Percentiles rank a stretch among this genome's conserved stretches.
Evolutionary conservation across 2,888 invertebrate species (phyloP).

Genomic region (Ligdia adustata): DNA sequence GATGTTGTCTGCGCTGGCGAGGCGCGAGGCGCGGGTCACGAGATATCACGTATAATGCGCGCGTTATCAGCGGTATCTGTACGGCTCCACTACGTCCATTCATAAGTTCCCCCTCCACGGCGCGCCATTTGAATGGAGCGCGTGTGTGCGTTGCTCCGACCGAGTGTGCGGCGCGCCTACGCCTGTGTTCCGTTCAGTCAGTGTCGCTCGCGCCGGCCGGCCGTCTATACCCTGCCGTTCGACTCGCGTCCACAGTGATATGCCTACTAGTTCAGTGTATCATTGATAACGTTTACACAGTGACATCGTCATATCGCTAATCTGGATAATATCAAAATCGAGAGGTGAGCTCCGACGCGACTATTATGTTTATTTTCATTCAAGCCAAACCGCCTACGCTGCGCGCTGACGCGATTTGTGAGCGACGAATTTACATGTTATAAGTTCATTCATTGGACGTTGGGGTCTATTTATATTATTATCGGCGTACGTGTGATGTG

Average conservation of each 20-base stretch:
- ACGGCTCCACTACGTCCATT: constrained; percentile 81
- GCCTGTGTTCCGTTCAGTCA: constrained; percentile 37
- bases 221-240: constrained; percentile 48
- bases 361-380: constrained; percentile 77
- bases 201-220: constrained; percentile 66
- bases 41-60: constrained; percentile 63
- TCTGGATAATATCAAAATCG: constrained; percentile 80
- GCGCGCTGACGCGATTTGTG: constrained; percentile 78
- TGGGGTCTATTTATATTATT: constrained; percentile 75
- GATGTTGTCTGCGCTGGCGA: constrained; percentile 41
- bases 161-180: constrained; percentile 59
- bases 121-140: constrained; percentile 66
- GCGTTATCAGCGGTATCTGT: constrained; percentile 77
- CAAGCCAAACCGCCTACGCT: constrained; percentile 76
- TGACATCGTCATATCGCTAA: constrained; percentile 72
- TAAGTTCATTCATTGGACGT: constrained; percentile 78
- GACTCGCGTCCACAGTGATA: constrained; percentile 63
- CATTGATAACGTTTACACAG: constrained; percentile 55
- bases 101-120: constrained; percentile 74
- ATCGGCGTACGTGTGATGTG: constrained; percentile 72
- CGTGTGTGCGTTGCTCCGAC: constrained; percentile 70
- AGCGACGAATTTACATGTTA: constrained; percentile 81
- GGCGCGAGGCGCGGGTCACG: constrained; percentile 12
- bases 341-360: constrained; percentile 65
- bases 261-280: constrained; percentile 69